Evolutionary conservation across 2,797 vertebrate genomes (phyloP).

Genomic region (Scolopax rusticola): DNA sequence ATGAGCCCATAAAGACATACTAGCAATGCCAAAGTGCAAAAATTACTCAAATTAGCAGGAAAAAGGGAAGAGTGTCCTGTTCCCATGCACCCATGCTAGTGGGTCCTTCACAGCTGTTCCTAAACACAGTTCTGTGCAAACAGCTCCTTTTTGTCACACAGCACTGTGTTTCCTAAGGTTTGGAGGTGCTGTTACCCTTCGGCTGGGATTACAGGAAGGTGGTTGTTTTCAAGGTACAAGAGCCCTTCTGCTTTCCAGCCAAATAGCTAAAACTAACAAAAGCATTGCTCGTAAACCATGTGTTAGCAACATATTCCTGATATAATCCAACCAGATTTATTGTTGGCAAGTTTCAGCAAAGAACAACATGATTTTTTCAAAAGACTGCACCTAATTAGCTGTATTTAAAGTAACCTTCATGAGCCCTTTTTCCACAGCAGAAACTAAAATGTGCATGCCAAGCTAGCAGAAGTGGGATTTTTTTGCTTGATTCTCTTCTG

Average conservation of each 20-base stretch:
- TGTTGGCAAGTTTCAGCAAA: neutral
- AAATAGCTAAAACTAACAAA: neutral
- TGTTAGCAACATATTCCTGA: neutral
- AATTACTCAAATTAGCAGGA: neutral
- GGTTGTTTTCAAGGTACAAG: neutral
- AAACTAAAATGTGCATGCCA: neutral
- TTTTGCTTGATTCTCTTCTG: neutral
- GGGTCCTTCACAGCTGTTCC: neutral
- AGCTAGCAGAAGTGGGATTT: neutral
- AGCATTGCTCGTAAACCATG: neutral
- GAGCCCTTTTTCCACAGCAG: neutral
- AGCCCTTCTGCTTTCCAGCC: neutral
- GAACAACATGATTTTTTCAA: neutral
- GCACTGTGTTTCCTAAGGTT: neutral
- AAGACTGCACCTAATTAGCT: constrained; percentile 17
- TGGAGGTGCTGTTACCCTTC: neutral
- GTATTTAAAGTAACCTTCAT: neutral
- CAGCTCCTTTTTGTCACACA: neutral
- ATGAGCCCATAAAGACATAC: neutral
- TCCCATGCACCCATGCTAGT: neutral
- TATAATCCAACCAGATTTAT: neutral
- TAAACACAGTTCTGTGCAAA: neutral
- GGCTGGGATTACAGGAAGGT: neutral
- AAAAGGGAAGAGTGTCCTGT: neutral
- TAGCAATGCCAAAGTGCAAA: neutral